A percentile compares a stretch with the other conserved stretches of the same genome.
Evolutionary conservation across 2,113 vertebrate species (phyloP).

Genomic region (Psophia crepitans): DNA sequence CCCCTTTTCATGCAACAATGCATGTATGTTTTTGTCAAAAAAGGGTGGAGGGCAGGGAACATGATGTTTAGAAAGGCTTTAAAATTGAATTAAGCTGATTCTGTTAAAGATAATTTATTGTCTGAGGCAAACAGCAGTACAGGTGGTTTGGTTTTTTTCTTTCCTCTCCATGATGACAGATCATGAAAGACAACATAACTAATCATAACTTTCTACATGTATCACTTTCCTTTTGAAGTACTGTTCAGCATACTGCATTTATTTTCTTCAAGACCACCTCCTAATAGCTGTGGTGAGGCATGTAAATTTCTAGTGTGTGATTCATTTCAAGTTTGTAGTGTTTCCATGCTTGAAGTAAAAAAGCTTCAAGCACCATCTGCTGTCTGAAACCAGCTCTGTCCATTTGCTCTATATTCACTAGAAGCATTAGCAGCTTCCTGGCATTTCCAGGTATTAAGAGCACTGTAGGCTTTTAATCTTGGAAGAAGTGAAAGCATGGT

Average conservation of each 20-base stretch:
- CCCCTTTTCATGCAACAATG: background rate
- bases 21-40: background rate
- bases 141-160: background rate
- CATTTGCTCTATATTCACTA: background rate
- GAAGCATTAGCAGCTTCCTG: background rate
- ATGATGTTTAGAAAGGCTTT: background rate
- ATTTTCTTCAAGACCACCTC: background rate
- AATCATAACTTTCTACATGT: background rate
- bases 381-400: slow-evolving; percentile 32
- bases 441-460: background rate
- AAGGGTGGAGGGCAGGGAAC: background rate
- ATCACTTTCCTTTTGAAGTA: background rate
- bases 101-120: background rate
- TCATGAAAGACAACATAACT: background rate
- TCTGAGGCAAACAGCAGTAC: background rate
- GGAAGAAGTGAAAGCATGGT: background rate
- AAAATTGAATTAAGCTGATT: background rate
- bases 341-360: background rate
- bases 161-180: background rate
- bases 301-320: slow-evolving; percentile 5
- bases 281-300: background rate
- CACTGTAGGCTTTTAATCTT: background rate
- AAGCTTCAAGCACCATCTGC: slow-evolving; percentile 51
- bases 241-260: background rate
- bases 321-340: background rate